phyloP scores from a whole-genome alignment of 2,797 vertebrate genomes.

The Urosaurus nigricauda region DNA sequence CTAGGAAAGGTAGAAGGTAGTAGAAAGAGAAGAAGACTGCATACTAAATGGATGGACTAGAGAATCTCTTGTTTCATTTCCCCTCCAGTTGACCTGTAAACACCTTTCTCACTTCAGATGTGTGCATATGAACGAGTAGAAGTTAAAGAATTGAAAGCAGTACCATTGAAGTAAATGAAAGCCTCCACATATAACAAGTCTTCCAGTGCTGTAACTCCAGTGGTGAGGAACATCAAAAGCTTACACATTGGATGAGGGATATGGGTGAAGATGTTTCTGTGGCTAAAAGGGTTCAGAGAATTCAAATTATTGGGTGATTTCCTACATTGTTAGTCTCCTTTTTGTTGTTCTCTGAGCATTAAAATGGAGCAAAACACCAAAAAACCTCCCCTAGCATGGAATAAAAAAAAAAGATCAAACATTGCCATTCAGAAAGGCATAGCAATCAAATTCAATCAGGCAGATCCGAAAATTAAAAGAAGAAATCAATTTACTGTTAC shows the following conservation, averaged over 20 bases:
- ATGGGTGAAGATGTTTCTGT: background rate
- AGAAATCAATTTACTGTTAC: background rate
- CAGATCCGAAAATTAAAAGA: background rate
- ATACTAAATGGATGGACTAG: too few species aligned
- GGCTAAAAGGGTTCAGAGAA: background rate
- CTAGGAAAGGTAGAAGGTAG: too few species aligned
- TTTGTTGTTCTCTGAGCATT: too few species aligned
- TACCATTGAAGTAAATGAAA: background rate
- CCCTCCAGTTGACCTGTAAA: background rate
- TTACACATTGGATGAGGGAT: background rate
- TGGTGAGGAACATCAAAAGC: background rate
- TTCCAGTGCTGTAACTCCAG: background rate
- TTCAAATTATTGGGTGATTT: background rate
- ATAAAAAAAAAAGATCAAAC: background rate
- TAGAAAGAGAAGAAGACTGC: too few species aligned
- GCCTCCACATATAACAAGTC: background rate
- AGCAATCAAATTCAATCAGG: background rate
- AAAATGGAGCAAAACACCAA: background rate
- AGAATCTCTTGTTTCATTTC: background rate
- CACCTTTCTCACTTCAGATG: background rate
- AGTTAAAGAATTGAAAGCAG: background rate
- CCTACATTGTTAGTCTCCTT: slow-evolving; percentile 8
- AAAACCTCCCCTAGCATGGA: background rate
- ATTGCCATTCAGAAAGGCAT: background rate
- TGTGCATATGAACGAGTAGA: background rate